Conservation (phyloP, 2,113 vertebrate species). For the Pholis gunnellus region DNA sequence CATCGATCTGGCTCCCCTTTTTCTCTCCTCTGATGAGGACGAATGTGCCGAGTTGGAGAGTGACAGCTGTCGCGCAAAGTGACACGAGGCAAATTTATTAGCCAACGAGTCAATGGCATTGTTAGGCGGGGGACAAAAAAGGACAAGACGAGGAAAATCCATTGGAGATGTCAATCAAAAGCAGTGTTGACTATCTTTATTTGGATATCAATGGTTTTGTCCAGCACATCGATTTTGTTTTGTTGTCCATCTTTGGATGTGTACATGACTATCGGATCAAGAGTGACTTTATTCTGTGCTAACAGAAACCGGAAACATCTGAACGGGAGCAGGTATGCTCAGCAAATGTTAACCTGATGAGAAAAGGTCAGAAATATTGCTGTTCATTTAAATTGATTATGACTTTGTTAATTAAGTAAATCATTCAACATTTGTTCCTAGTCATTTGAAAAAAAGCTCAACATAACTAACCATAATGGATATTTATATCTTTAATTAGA, state of each 20-base stretch:
- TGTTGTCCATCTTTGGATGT: conserved; percentile 45
- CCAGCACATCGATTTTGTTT: conserved; percentile 51
- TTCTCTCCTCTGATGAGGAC: conserved; percentile 72
- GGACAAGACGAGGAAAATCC: conserved; percentile 38
- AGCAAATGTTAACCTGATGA: not conserved
- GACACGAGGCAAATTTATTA: conserved; percentile 76
- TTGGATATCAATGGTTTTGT: conserved; percentile 69
- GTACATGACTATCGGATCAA: conserved; percentile 17
- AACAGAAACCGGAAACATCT: not conserved
- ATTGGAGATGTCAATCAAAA: conserved; percentile 62
- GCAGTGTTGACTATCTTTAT: conserved; percentile 63
- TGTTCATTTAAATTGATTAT: not conserved
- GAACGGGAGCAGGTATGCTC: not conserved
- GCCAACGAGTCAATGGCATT: conserved; percentile 51
- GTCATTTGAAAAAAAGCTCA: not conserved
- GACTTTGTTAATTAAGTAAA: not conserved
- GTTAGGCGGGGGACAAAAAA: not conserved
- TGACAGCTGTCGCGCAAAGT: conserved; percentile 77
- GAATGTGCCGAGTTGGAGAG: conserved; percentile 62
- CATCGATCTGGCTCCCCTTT: conserved; percentile 77
- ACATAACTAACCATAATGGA: not conserved
- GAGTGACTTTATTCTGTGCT: not conserved
- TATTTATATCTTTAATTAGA: not conserved
- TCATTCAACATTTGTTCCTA: not conserved
- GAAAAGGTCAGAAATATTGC: not conserved